Conservation (phyloP, 2,888 invertebrate species). For the Sussaba pulchella region DNA sequence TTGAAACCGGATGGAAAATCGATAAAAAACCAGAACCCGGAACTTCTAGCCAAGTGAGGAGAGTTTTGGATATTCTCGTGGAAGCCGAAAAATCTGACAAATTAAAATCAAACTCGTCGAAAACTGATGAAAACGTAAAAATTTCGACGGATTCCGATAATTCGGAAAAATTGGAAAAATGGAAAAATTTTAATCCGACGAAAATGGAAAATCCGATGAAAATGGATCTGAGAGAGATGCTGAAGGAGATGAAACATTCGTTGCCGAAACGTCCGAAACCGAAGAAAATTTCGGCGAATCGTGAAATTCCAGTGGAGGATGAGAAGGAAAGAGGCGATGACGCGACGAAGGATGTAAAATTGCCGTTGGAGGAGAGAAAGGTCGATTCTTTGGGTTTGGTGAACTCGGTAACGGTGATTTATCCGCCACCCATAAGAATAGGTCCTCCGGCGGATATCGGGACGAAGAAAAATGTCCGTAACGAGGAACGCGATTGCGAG, state of each 20-base stretch:
- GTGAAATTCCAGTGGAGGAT: conserved; percentile 25
- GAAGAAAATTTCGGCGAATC: conserved; percentile 69
- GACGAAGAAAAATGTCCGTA: conserved; percentile 2
- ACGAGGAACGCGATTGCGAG: conserved; percentile 70
- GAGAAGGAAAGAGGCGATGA: conserved; percentile 33
- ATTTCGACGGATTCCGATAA: not conserved
- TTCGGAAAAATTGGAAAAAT: conserved; percentile 25
- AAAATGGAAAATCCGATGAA: conserved; percentile 74
- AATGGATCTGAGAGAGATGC: conserved; percentile 87
- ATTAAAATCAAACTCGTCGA: conserved; percentile 51
- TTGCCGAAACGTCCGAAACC: conserved; percentile 87
- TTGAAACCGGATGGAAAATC: conserved; percentile 38
- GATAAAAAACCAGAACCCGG: conserved; percentile 64
- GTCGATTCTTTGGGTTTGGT: conserved; percentile 27
- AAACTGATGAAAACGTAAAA: conserved; percentile 31
- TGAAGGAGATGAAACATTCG: conserved; percentile 92
- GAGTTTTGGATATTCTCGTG: conserved; percentile 76
- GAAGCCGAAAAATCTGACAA: conserved; percentile 74
- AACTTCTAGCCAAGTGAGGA: conserved; percentile 75
- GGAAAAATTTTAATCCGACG: conserved; percentile 6
- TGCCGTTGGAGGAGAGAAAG: conserved; percentile 10
- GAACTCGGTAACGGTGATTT: conserved; percentile 51
- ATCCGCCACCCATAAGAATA: conserved; percentile 65
- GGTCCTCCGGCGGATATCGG: conserved; percentile 37
- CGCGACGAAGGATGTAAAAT: conserved; percentile 1